These are phyloP conservation scores for Esox niger DNA, from an alignment of 2,113 vertebrate species.

Conservation along the genomic window DNA sequence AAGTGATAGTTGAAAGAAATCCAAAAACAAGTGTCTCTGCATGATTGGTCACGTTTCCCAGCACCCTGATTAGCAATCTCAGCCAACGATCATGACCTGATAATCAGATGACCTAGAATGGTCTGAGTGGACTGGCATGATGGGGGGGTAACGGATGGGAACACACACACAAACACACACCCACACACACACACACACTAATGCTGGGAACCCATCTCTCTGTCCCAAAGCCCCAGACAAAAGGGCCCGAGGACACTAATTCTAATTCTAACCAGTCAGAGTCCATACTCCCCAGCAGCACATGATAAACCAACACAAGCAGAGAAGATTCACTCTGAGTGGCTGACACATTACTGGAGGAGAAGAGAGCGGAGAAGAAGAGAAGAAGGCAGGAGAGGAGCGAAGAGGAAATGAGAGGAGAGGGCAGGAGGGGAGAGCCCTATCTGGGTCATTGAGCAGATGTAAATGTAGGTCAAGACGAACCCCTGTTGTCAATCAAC, in stretches of 20 bases:
- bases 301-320: slow-evolving; percentile 47
- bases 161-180: too few species aligned
- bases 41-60: slow-evolving; percentile 29
- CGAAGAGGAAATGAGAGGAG: too few species aligned
- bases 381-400: neutral
- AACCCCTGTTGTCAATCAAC: slow-evolving; percentile 69
- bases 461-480: slow-evolving; percentile 73
- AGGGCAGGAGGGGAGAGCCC: slow-evolving; percentile 7
- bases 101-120: too few species aligned
- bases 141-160: neutral
- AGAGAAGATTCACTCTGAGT: slow-evolving; percentile 27
- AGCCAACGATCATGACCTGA: too few species aligned
- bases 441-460: slow-evolving; percentile 73
- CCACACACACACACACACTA: too few species aligned
- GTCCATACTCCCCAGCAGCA: slow-evolving; percentile 19
- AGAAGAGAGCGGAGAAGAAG: too few species aligned
- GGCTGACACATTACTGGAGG: slow-evolving; percentile 53
- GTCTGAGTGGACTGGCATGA: too few species aligned
- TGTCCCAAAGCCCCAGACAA: slow-evolving; percentile 56
- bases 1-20: too few species aligned
- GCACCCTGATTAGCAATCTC: too few species aligned
- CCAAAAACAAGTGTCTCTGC: too few species aligned
- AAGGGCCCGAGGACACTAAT: slow-evolving; percentile 57
- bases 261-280: neutral
- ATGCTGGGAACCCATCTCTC: slow-evolving; percentile 40